phyloP scores from a whole-genome alignment of 2,888 invertebrate species.

The Monochamus alternatus region DNA sequence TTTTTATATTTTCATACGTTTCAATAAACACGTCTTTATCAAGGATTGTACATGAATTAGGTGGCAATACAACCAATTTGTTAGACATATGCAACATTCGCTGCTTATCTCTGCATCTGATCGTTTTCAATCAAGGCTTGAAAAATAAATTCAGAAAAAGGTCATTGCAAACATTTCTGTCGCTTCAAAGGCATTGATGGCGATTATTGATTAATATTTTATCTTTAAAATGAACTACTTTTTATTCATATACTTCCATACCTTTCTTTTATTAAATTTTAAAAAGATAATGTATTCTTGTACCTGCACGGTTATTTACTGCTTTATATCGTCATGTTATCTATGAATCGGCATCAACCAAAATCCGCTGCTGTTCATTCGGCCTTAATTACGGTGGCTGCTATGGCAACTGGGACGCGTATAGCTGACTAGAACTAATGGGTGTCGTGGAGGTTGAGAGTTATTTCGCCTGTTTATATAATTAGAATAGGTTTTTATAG shows the following conservation, averaged over 20 bases:
- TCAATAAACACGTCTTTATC: not conserved
- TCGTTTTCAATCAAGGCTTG: not conserved
- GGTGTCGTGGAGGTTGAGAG: no score
- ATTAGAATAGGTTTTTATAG: no score
- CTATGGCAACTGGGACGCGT: no score
- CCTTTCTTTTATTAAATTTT: no score
- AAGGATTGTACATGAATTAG: not conserved
- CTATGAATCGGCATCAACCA: no score
- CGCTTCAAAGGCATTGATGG: not conserved
- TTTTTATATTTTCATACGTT: not conserved
- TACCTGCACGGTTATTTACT: no score
- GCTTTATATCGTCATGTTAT: no score
- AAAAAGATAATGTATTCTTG: no score
- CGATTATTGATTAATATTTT: not conserved
- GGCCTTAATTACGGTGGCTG: no score
- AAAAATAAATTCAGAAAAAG: conserved; percentile 5
- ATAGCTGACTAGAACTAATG: no score
- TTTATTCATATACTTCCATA: not conserved
- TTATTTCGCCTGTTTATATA: no score
- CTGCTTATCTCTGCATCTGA: conserved; percentile 7
- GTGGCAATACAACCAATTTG: not conserved
- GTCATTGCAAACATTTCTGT: conserved; percentile 2
- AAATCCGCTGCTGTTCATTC: no score
- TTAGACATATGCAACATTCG: not conserved
- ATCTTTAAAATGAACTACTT: not conserved